A percentile compares a stretch with the other conserved stretches of the same genome.
Evolutionary conservation across 2,888 invertebrate species (phyloP).

Genomic region (Panorpa germanica): DNA sequence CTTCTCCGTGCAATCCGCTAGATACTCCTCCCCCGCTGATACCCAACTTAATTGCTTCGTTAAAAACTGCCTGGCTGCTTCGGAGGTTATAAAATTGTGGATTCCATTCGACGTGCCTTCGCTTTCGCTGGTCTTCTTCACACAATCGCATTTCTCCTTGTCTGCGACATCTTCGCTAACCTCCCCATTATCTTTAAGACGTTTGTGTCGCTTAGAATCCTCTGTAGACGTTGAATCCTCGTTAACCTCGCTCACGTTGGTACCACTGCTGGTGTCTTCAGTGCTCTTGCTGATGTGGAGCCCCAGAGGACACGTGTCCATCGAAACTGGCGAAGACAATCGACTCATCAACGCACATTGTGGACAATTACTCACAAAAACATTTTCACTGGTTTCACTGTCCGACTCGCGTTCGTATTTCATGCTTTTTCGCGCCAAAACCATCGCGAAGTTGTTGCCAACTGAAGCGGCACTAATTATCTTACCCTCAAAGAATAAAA

Average conservation of each 20-base stretch:
- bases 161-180: constrained; percentile 20
- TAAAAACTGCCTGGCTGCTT: constrained; percentile 57
- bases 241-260: constrained; percentile 16
- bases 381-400: constrained; percentile 38
- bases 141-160: constrained; percentile 14
- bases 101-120: constrained; percentile 1
- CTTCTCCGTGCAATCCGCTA: too few species aligned
- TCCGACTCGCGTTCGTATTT: constrained; percentile 33
- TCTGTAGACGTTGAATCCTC: constrained; percentile 17
- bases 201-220: constrained; percentile 17
- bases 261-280: constrained; percentile 40
- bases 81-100: constrained; percentile 46
- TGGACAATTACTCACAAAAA: constrained; percentile 44
- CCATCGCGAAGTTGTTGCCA: constrained; percentile 60
- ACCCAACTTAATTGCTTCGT: constrained; percentile 53
- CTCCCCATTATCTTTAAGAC: constrained; percentile 19
- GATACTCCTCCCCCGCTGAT: constrained; percentile 44
- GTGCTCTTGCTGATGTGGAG: constrained; percentile 36
- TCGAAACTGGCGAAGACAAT: constrained; percentile 34
- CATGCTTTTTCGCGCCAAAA: constrained; percentile 42
- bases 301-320: constrained; percentile 42
- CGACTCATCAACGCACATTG: constrained; percentile 38
- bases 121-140: constrained; percentile 4
- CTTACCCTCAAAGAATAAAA: constrained; percentile 47
- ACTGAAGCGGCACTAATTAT: constrained; percentile 49